Evolutionary conservation across 2,888 invertebrate genomes (phyloP).

Genomic region (Drosophila nr. perissopoda): DNA sequence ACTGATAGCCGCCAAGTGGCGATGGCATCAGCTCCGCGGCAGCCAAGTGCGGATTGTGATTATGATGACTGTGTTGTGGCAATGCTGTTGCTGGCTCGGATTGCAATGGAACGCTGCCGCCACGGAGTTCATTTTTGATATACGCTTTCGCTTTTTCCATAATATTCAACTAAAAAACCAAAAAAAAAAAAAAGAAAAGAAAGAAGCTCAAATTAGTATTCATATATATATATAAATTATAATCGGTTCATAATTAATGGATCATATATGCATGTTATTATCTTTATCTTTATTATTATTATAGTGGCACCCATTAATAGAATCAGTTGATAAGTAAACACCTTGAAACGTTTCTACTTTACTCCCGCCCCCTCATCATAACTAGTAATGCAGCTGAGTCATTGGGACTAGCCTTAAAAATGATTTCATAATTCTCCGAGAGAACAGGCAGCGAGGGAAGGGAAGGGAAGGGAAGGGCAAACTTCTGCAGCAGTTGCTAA

Average conservation of each 20-base stretch:
- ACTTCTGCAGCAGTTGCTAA: slow-evolving; percentile 44
- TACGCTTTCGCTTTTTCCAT: slow-evolving; percentile 90
- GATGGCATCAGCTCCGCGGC: slow-evolving; percentile 65
- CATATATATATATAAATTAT: neutral
- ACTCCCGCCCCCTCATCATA: neutral
- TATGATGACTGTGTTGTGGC: slow-evolving; percentile 20
- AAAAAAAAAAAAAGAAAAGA: neutral
- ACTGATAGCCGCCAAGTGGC: slow-evolving; percentile 47
- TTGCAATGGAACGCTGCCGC: slow-evolving; percentile 81
- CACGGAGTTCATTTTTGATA: slow-evolving; percentile 89
- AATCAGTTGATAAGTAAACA: neutral
- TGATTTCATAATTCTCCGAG: slow-evolving; percentile 5
- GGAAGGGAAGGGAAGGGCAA: neutral
- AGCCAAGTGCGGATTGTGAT: slow-evolving; percentile 25
- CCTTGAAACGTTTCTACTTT: no score
- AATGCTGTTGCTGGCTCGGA: slow-evolving; percentile 54
- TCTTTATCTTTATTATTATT: neutral
- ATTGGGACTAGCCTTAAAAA: neutral
- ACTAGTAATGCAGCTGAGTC: neutral
- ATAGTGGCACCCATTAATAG: neutral
- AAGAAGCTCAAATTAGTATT: neutral
- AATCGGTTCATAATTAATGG: neutral
- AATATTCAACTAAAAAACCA: slow-evolving; percentile 65
- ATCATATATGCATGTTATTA: neutral
- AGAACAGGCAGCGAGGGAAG: neutral